Evolutionary conservation across 2,888 invertebrate genomes (phyloP).

Genomic region (Drosophila planitibia): DNA sequence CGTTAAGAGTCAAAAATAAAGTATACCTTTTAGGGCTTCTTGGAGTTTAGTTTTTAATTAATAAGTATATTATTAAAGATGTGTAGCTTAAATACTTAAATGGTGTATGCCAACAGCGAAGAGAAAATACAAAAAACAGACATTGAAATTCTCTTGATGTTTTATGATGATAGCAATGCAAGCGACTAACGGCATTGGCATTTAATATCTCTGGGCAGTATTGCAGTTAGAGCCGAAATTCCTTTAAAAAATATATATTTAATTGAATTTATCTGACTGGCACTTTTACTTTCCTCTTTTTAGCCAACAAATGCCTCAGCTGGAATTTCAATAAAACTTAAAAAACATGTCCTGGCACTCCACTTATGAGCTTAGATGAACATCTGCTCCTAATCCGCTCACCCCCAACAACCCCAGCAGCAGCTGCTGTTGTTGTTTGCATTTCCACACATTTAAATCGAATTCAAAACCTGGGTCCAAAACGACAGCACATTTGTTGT

Average conservation of each 20-base stretch:
- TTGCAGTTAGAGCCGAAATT: conserved; percentile 23
- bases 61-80: background rate
- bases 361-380: conserved; percentile 17
- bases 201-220: background rate
- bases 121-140: background rate
- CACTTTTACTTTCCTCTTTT: conserved; percentile 6
- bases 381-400: conserved; percentile 3
- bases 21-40: background rate
- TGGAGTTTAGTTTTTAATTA: background rate
- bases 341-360: conserved; percentile 14
- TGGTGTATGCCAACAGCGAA: background rate
- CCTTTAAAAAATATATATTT: background rate
- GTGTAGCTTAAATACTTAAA: background rate
- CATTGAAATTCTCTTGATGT: background rate
- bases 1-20: background rate
- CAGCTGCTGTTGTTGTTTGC: conserved; percentile 17
- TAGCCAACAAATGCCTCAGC: conserved; percentile 12
- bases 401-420: background rate
- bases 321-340: conserved; percentile 50
- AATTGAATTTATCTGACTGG: conserved; percentile 13
- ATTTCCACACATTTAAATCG: conserved; percentile 37
- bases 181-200: conserved; percentile 1
- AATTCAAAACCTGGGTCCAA: background rate
- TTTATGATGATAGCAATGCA: background rate
- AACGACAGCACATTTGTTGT: conserved; percentile 29